These are phyloP conservation scores for Hermaeophaga mercurialis DNA, from an alignment of 2,888 invertebrate genomes.

Conservation along the genomic window DNA sequence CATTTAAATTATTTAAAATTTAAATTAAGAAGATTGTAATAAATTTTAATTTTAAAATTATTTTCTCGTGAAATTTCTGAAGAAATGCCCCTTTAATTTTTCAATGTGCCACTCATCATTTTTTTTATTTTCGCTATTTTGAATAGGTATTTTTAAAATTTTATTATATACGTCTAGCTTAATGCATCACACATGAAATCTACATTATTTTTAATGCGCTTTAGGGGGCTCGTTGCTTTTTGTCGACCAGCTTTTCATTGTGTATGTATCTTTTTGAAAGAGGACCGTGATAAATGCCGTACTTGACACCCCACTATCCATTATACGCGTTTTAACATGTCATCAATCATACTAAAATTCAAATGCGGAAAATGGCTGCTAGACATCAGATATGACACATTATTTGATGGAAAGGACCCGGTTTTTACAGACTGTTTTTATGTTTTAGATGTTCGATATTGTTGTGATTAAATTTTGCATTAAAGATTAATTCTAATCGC, in stretches of 20 bases:
- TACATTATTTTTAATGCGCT: not conserved
- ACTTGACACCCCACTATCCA: constrained; percentile 43
- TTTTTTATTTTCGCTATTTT: too few relatives aligned
- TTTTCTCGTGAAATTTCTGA: too few relatives aligned
- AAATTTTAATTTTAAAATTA: too few relatives aligned
- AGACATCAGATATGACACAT: constrained; percentile 26
- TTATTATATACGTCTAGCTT: not conserved
- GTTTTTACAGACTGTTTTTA: constrained; percentile 3
- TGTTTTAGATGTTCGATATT: constrained; percentile 4
- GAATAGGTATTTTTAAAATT: too few relatives aligned
- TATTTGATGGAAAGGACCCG: constrained; percentile 18
- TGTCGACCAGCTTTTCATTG: constrained; percentile 20
- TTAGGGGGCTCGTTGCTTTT: not conserved
- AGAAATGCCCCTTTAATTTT: too few relatives aligned
- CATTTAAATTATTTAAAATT: too few relatives aligned
- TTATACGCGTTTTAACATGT: constrained; percentile 41
- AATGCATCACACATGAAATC: not conserved
- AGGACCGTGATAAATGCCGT: constrained; percentile 32
- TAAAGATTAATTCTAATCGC: not conserved
- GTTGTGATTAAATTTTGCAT: not conserved
- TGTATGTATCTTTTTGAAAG: constrained; percentile 19
- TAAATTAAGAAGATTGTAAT: too few relatives aligned
- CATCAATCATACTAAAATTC: constrained; percentile 46
- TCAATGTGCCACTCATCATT: too few relatives aligned
- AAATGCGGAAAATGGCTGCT: constrained; percentile 41